These are phyloP conservation scores for Hippocampus abdominalis DNA, from an alignment of 2,113 vertebrate genomes.

Conservation along the genomic window DNA sequence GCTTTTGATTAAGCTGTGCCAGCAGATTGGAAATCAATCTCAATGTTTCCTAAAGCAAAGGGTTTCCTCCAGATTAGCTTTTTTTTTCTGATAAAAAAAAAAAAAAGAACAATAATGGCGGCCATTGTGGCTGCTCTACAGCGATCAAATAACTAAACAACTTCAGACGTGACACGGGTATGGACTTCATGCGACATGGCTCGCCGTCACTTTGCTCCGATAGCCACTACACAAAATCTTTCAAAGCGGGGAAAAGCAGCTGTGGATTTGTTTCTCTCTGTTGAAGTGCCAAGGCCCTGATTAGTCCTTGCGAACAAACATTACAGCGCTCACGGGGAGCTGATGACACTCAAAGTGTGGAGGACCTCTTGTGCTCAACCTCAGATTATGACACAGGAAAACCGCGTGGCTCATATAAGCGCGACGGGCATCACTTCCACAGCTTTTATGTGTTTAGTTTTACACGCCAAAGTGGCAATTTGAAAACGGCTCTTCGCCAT, in stretches of 20 bases:
- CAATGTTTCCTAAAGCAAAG: neutral
- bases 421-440: neutral
- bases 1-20: neutral
- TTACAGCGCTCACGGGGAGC: slow-evolving; percentile 1
- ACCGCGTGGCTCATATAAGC: neutral
- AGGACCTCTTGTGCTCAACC: slow-evolving; percentile 11
- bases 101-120: slow-evolving; percentile 3
- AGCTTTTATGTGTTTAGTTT: neutral
- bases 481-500: neutral
- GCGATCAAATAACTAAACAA: slow-evolving; percentile 14
- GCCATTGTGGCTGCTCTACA: slow-evolving; percentile 1
- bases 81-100: neutral
- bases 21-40: neutral
- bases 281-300: slow-evolving; percentile 23
- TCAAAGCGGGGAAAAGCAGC: slow-evolving; percentile 28
- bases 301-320: slow-evolving; percentile 25
- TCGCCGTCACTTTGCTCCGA: slow-evolving; percentile 16
- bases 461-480: neutral
- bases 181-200: slow-evolving; percentile 16
- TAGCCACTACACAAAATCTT: slow-evolving; percentile 22
- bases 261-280: slow-evolving; percentile 12
- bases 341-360: slow-evolving; percentile 23
- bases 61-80: neutral
- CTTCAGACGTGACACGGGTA: slow-evolving; percentile 20
- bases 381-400: neutral